Evolutionary conservation across 1,140 invertebrate genomes (phyloP).

Genomic region (Cydia pomonella): DNA sequence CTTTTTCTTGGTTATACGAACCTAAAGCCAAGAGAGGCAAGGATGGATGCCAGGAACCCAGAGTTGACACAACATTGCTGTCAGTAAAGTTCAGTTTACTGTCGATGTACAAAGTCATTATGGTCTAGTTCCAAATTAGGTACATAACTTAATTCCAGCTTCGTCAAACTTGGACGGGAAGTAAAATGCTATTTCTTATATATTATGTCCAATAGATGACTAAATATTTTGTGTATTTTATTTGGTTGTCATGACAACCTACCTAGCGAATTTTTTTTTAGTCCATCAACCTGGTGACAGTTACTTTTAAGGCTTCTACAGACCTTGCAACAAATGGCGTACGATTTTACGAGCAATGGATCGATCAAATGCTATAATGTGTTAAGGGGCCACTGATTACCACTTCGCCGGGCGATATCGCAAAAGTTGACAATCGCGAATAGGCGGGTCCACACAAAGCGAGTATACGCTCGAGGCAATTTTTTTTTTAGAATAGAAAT

Average conservation of each 20-base stretch:
- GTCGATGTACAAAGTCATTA: slow-evolving; percentile 90
- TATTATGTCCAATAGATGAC: not conserved
- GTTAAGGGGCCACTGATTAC: too few relatives aligned
- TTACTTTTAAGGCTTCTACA: not conserved
- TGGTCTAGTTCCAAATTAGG: slow-evolving; percentile 35
- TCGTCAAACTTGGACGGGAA: not conserved
- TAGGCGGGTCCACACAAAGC: too few relatives aligned
- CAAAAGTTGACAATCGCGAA: too few relatives aligned
- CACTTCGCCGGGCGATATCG: too few relatives aligned
- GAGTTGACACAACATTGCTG: slow-evolving; percentile 86
- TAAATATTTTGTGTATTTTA: not conserved
- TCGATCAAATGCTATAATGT: too few relatives aligned
- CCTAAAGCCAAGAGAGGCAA: slow-evolving; percentile 91
- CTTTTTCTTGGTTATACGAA: slow-evolving; percentile 92
- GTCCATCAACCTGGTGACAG: not conserved
- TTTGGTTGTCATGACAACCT: slow-evolving; percentile 28
- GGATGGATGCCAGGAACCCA: slow-evolving; percentile 89
- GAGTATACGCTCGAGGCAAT: too few relatives aligned
- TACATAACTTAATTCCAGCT: not conserved
- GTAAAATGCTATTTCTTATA: not conserved
- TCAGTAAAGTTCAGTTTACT: slow-evolving; percentile 87
- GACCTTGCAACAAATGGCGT: not conserved
- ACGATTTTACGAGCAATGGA: too few relatives aligned
- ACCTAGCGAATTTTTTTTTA: too few relatives aligned
- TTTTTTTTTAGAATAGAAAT: too few relatives aligned